Base-by-base conservation (phyloP, 2,888 invertebrate species). In the Ceratothoa steindachneri region DNA sequence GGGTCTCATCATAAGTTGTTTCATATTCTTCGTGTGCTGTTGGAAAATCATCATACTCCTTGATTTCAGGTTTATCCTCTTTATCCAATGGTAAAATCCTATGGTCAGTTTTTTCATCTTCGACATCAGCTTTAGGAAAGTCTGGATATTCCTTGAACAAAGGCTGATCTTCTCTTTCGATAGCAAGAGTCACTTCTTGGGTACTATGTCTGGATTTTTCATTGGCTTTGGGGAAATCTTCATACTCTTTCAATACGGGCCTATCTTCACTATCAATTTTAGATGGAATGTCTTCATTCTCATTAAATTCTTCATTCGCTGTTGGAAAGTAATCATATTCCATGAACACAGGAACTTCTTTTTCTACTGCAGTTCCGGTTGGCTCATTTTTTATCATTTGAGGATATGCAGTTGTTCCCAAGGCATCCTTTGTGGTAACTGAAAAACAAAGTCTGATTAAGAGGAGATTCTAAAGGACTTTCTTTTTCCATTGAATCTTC, bases 271-370 rank as follows among this genome's bases (percentile, higher is more conserved):
- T 60, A 24, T 60, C 60, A 22, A 24, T 60, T 24, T 12, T 60
- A 22, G 27, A n/a, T 2, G 60, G 2, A 12, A 60, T 7, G 9
- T 24, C 27, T 22, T 24, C 27, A 24, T 60, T 24, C 12, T 60
- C 1, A 22, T 24, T 24, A 60, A 22, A 22, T 24, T 7, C 22
- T 60, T 60, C 60, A 15, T 60, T 60, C 12, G 60, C 60, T 60
- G n/a, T 60, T 60, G 60, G 60, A 4, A 60, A 24, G 27, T 60
- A n/a, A 22, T 60, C 60, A 60, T 60, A 60, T 60, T 60, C 60
- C 24, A 22, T 60, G 24, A 60, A 22, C 27, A 60, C 24, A 7
- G 60, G 60, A 22, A n/a, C 22, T 22, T 60, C 60, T 60, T 60
- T 24, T 3, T 24, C 24, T 60, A 22, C 60, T n/a, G 24, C 27